Percentiles rank a stretch among this genome's conserved stretches.
Conservation (phyloP, 1,140 invertebrate species). For the Drosophila lacteicornis region DNA sequence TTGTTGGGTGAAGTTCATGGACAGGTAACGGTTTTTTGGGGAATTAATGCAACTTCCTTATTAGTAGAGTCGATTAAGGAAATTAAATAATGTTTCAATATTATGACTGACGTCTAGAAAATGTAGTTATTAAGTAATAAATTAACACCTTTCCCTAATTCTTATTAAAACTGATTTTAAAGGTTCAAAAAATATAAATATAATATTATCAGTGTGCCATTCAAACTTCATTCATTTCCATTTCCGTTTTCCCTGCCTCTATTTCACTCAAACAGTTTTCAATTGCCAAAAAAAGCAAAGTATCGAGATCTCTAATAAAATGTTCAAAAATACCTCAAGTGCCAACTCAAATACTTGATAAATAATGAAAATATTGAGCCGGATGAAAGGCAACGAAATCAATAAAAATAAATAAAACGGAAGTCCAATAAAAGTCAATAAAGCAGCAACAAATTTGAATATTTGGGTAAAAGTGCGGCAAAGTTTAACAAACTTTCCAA, state of each 20-base stretch:
- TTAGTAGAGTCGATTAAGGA: neutral
- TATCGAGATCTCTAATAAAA: slow-evolving; percentile 28
- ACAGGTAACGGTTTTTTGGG: neutral
- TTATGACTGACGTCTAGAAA: neutral
- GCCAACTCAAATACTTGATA: slow-evolving; percentile 56
- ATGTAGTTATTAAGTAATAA: no score
- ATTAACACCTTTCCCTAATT: neutral
- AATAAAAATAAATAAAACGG: slow-evolving; percentile 46
- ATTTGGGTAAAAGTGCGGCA: slow-evolving; percentile 35
- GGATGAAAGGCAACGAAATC: slow-evolving; percentile 23
- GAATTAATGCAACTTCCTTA: neutral
- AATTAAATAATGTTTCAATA: neutral
- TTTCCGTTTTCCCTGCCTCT: neutral
- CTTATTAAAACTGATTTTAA: neutral
- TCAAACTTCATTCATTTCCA: neutral
- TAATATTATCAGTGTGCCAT: no score
- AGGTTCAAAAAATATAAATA: no score
- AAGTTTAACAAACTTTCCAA: slow-evolving; percentile 40
- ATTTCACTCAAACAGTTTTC: slow-evolving; percentile 17
- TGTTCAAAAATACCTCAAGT: slow-evolving; percentile 44
- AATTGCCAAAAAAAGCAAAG: slow-evolving; percentile 22
- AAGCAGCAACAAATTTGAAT: slow-evolving; percentile 24
- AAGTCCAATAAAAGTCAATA: slow-evolving; percentile 45
- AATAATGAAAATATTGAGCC: slow-evolving; percentile 55
- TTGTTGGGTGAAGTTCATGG: slow-evolving; percentile 24